phyloP scores from a whole-genome alignment of 2,113 vertebrate species.

The Myotis lucifugus region DNA sequence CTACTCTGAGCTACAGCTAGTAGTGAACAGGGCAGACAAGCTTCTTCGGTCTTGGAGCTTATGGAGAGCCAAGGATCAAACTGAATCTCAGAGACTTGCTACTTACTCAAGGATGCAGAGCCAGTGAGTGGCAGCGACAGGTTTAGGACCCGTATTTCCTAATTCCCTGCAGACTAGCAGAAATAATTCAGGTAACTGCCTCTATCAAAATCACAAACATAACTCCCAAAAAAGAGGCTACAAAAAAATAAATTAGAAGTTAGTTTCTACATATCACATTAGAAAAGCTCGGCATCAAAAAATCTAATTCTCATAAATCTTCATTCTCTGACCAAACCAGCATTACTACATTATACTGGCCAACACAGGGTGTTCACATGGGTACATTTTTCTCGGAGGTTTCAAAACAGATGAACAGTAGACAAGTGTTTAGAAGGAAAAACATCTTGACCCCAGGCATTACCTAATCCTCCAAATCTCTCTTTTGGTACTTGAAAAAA shows the following conservation, averaged over 20 bases:
- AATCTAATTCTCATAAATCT: background rate
- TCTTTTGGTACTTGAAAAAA: background rate
- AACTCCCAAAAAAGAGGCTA: background rate
- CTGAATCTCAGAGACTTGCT: background rate
- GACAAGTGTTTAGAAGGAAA: background rate
- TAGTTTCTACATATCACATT: background rate
- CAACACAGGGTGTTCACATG: background rate
- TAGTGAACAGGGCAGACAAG: background rate
- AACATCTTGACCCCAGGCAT: background rate
- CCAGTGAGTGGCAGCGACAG: background rate
- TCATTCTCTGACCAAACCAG: background rate
- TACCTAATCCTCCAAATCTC: background rate
- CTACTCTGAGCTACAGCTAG: background rate
- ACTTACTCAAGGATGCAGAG: background rate
- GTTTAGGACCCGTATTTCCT: background rate
- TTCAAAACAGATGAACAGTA: background rate
- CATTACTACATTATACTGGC: background rate
- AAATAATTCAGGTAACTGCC: background rate
- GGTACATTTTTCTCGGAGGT: background rate
- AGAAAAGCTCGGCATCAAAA: background rate
- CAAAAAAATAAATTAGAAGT: background rate
- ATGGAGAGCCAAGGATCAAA: background rate
- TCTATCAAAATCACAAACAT: background rate
- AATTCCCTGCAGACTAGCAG: background rate
- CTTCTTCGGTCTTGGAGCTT: background rate